Percentiles rank a stretch among this genome's conserved stretches.
phyloP scores from a whole-genome alignment of 2,888 invertebrate genomes.

The Morpho helenor region DNA sequence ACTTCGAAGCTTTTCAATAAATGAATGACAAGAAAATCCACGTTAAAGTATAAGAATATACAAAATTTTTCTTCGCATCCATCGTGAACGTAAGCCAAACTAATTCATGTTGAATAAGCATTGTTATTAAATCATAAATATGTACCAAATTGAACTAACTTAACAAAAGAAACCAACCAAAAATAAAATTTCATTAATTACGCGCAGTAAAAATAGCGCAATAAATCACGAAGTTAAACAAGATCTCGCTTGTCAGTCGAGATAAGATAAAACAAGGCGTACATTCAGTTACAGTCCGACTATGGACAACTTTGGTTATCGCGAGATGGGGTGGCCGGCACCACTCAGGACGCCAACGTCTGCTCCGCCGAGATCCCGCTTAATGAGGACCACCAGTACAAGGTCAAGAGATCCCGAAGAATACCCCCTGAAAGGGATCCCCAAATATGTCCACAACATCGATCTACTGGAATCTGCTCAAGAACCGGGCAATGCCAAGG shows the following conservation, averaged over 20 bases:
- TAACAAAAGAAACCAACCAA: not conserved
- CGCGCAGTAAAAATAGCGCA: slow-evolving; percentile 57
- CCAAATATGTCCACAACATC: slow-evolving; percentile 56
- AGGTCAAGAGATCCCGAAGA: slow-evolving; percentile 67
- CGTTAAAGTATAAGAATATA: too few species aligned
- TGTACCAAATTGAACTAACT: too few species aligned
- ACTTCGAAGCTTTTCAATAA: too few species aligned
- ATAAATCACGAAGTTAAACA: slow-evolving; percentile 62
- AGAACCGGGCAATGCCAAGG: slow-evolving; percentile 78
- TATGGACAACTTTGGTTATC: slow-evolving; percentile 83
- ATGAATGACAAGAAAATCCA: too few species aligned
- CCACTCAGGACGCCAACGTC: slow-evolving; percentile 54
- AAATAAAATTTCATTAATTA: slow-evolving; percentile 29
- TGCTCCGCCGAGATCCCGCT: slow-evolving; percentile 49
- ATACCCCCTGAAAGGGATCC: slow-evolving; percentile 75
- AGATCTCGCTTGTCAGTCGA: slow-evolving; percentile 46
- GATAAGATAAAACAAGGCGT: slow-evolving; percentile 60
- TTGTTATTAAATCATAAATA: too few species aligned
- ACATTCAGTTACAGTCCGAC: slow-evolving; percentile 50
- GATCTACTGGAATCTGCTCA: slow-evolving; percentile 82
- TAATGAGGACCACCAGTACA: slow-evolving; percentile 67
- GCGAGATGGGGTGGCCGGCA: slow-evolving; percentile 76
- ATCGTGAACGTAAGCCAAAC: too few species aligned
- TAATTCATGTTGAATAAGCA: too few species aligned
- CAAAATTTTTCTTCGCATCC: too few species aligned